A percentile compares a stretch with the other conserved stretches of the same genome.
These are phyloP conservation scores for Poeciliopsis prolifica DNA, from an alignment of 2,113 vertebrate genomes.

Conservation along the genomic window DNA sequence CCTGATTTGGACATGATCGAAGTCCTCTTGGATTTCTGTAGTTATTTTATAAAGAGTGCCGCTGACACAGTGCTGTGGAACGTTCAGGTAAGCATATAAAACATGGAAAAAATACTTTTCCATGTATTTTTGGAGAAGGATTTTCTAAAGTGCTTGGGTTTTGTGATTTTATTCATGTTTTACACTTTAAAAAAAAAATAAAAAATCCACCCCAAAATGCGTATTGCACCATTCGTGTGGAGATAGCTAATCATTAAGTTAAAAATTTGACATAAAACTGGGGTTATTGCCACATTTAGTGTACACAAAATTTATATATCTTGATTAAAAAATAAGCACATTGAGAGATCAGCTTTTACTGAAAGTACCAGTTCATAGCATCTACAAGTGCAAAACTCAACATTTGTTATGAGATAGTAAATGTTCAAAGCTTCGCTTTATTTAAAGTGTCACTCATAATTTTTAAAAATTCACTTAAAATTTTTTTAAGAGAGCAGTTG, in stretches of 20 bases:
- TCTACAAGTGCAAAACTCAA: not conserved
- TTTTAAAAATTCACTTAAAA: too few relatives aligned
- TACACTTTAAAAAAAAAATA: not conserved
- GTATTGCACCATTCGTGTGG: not conserved
- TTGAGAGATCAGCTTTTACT: not conserved
- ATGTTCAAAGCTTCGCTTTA: not conserved
- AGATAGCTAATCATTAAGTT: not conserved
- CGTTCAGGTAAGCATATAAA: not conserved
- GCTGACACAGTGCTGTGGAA: slow-evolving; percentile 26
- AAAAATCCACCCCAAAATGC: not conserved
- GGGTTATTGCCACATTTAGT: not conserved
- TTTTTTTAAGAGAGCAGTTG: not conserved
- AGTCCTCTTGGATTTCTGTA: not conserved
- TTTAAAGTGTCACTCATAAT: not conserved
- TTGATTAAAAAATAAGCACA: not conserved
- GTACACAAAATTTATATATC: not conserved
- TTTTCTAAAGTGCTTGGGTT: too few relatives aligned
- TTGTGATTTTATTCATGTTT: not conserved
- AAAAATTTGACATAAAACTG: not conserved
- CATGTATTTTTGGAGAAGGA: too few relatives aligned
- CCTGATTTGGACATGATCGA: slow-evolving; percentile 10
- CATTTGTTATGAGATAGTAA: not conserved
- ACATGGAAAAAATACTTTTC: not conserved
- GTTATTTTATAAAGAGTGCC: slow-evolving; percentile 16
- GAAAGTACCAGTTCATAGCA: not conserved